phyloP scores from a whole-genome alignment of 2,113 vertebrate species.

The Python bivittatus region DNA sequence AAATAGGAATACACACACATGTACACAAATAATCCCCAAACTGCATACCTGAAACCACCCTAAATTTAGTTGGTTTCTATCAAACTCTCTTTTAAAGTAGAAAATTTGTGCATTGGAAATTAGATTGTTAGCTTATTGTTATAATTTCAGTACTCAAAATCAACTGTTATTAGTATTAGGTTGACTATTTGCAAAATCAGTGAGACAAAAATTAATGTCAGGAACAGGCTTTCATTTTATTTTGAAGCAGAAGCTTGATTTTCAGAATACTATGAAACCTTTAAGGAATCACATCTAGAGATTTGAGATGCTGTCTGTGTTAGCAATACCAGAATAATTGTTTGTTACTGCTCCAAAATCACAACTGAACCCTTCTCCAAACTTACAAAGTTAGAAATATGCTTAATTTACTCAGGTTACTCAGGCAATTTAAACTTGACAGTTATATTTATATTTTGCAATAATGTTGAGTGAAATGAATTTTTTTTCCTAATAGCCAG shows the following conservation, averaged over 20 bases:
- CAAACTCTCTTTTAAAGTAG: background rate
- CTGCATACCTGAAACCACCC: background rate
- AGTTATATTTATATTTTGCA: background rate
- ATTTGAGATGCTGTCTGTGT: background rate
- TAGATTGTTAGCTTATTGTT: background rate
- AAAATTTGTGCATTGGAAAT: background rate
- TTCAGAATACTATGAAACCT: background rate
- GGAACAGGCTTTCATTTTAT: background rate
- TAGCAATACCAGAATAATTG: background rate
- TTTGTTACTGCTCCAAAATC: background rate
- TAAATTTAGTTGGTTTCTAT: background rate
- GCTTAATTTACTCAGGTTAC: background rate
- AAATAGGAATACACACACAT: background rate
- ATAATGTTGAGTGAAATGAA: background rate
- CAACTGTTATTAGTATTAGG: background rate
- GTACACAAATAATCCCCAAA: background rate
- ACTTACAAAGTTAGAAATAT: background rate
- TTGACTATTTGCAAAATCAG: background rate
- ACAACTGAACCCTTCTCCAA: background rate
- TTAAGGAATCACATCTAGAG: background rate
- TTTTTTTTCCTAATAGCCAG: background rate
- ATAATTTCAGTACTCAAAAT: background rate
- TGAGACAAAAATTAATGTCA: background rate
- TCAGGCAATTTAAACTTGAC: slow-evolving; percentile 1
- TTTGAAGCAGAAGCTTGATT: background rate